phyloP scores from a whole-genome alignment of 35 echinoderm and acorn worm genomes.

The Amphiura filiformis region DNA sequence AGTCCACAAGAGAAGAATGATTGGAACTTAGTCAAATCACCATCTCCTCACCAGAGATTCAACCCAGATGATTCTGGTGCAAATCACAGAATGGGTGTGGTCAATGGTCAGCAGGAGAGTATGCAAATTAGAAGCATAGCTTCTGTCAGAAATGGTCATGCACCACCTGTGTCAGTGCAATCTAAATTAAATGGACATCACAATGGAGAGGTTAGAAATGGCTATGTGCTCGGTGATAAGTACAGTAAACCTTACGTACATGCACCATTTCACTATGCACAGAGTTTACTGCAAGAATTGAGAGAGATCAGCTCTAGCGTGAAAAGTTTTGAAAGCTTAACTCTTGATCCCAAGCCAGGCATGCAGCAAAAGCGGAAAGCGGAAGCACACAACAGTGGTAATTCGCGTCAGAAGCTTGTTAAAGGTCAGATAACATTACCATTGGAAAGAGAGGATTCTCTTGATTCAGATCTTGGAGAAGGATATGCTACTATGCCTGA shows the following conservation, averaged over 20 bases:
- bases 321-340: conserved; percentile 90
- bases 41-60: neutral
- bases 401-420: conserved; percentile 80
- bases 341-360: conserved; percentile 63
- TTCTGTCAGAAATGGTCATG: neutral
- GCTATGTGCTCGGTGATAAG: conserved; percentile 44
- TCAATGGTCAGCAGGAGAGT: no score
- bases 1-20: neutral
- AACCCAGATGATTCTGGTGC: neutral
- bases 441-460: neutral
- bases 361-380: conserved; percentile 77
- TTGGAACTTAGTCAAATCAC: neutral
- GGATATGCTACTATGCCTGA: neutral
- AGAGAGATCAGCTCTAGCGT: conserved; percentile 80
- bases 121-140: neutral
- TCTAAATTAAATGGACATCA: neutral
- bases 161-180: neutral
- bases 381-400: conserved; percentile 26
- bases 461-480: neutral
- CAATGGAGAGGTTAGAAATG: conserved; percentile 24
- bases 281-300: conserved; percentile 81
- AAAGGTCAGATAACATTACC: conserved; percentile 24
- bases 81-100: no score
- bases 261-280: conserved; percentile 86
- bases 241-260: conserved; percentile 82